phyloP scores from a whole-genome alignment of 2,113 vertebrate species.

The Felis chaus region DNA sequence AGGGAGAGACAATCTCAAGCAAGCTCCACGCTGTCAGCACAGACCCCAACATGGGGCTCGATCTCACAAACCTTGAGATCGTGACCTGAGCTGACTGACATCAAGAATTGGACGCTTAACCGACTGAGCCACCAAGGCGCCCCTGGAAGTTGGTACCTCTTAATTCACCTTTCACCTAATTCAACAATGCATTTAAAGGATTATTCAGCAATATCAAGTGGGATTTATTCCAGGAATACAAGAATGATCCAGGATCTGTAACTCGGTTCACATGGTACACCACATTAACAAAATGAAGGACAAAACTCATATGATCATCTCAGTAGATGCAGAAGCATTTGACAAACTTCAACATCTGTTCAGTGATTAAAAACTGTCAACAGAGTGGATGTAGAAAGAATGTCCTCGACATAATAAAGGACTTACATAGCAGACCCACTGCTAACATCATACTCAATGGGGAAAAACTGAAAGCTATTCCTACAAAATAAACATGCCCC shows the following conservation, averaged over 20 bases:
- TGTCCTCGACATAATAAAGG: not conserved
- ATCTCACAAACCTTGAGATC: too few species aligned
- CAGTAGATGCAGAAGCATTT: not conserved
- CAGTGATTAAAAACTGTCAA: not conserved
- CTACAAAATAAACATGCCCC: not conserved
- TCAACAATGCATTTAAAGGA: not conserved
- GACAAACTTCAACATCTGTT: not conserved
- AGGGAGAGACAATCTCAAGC: too few species aligned
- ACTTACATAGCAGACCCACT: not conserved
- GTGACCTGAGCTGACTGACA: too few species aligned
- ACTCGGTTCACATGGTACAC: not conserved
- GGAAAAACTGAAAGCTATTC: not conserved
- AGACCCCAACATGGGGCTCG: too few species aligned
- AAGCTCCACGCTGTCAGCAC: too few species aligned
- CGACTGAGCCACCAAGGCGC: too few species aligned
- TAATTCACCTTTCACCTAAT: not conserved
- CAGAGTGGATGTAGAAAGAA: not conserved
- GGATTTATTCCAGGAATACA: not conserved
- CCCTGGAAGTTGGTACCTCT: not conserved
- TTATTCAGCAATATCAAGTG: not conserved
- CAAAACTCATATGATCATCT: not conserved
- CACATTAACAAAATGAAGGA: not conserved
- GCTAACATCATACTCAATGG: not conserved
- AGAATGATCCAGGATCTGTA: not conserved
- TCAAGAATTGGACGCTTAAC: too few species aligned